These are phyloP conservation scores for Geophilus truncorum DNA, from an alignment of 2,888 invertebrate genomes.

Conservation along the genomic window DNA sequence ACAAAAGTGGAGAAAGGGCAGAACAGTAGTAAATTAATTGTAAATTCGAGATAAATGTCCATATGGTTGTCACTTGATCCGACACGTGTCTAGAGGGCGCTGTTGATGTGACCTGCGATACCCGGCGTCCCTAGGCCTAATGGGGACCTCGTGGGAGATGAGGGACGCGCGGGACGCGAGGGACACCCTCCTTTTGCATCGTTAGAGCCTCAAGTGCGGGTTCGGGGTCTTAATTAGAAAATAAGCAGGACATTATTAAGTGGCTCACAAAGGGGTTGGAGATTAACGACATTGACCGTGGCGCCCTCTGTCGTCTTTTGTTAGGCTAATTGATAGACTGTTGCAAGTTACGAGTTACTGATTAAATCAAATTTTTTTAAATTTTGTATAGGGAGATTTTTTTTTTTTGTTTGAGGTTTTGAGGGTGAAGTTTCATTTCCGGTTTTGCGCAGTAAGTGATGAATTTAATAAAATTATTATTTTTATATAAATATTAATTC, in stretches of 20 bases:
- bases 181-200: constrained; percentile 2
- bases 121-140: background rate
- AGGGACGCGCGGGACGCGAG: too few species aligned
- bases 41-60: constrained; percentile 7
- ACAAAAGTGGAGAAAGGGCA: background rate
- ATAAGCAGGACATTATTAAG: constrained; percentile 19
- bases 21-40: background rate
- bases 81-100: constrained; percentile 1
- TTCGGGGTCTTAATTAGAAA: constrained; percentile 14
- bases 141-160: constrained; percentile 21
- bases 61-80: constrained; percentile 21
- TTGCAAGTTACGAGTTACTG: background rate
- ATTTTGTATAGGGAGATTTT: too few species aligned
- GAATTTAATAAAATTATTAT: too few species aligned
- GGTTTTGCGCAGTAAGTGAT: too few species aligned
- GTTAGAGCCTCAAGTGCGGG: background rate
- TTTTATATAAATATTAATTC: too few species aligned
- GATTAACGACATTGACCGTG: background rate
- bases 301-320: background rate
- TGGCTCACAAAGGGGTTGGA: background rate
- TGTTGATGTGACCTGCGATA: background rate
- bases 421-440: too few species aligned
- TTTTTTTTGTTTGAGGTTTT: too few species aligned
- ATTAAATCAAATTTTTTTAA: too few species aligned
- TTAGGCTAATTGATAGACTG: background rate